A percentile compares a stretch with the other conserved stretches of the same genome.
Conservation (phyloP, 2,888 invertebrate genomes). For the Acanthopleura granulata region DNA sequence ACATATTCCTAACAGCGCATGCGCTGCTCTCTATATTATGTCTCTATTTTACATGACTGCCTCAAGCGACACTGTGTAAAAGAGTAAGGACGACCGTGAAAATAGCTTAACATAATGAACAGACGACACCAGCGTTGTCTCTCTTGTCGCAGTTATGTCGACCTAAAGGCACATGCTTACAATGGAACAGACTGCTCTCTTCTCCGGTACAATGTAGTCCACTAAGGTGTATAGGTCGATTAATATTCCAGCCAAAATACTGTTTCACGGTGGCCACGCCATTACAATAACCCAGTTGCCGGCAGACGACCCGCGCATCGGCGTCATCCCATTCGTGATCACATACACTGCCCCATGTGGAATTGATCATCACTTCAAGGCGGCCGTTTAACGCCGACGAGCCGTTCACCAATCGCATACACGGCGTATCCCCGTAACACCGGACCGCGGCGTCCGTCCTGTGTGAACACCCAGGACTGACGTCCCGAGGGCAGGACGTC, state of each 20-base stretch:
- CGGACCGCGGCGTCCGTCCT: not conserved
- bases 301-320: not conserved
- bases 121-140: not conserved
- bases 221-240: not conserved
- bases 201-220: not conserved
- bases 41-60: too few species aligned
- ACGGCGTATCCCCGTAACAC: not conserved
- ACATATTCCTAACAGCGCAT: too few species aligned
- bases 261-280: not conserved
- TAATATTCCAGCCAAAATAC: not conserved
- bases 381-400: not conserved
- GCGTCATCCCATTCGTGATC: not conserved
- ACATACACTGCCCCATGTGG: not conserved
- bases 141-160: not conserved
- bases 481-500: not conserved
- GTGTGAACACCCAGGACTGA: not conserved
- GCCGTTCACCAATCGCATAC: not conserved
- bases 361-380: not conserved
- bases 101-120: not conserved
- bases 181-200: not conserved
- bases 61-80: too few species aligned
- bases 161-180: not conserved
- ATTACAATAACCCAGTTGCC: not conserved
- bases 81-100: too few species aligned
- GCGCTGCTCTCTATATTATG: too few species aligned